Evolutionary conservation across 2,888 invertebrate species (phyloP), one percentile per base, ranked within the genome.

Genomic region (Mythimna loreyi): DNA sequence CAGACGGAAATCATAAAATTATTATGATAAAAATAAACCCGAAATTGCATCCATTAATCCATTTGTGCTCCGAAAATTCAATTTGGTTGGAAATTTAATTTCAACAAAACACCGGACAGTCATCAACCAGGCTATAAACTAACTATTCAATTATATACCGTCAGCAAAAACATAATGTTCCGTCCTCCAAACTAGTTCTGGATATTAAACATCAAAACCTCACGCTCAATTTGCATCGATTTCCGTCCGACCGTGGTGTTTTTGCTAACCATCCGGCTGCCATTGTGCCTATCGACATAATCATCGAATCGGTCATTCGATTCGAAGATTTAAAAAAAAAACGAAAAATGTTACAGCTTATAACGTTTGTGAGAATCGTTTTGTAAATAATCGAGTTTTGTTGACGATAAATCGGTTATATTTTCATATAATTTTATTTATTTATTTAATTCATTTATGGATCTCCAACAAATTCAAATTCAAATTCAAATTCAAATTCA

Each of bases 201-300:
- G 72, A 83, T 74, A 73, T 78, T 83, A 77, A 83, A 79, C 77
- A 72, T 70, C 66, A 70, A 75, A 64, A 72, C 72, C 69, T 83
- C 75, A 82, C 75, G 82, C 79, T 85, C 79, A 84, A 85, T 85
- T 84, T 81, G 59, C 74, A 79, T 67, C 72, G 50, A 82, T 75
- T 82, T 82, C 85, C 84, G 79, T 57, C 64, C 73, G 72, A 67
- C 86, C 75, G 56, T 84, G 78, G 78, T 82, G 86, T 85, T 85
- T 85, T 82, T 84, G 78, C 79, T 72, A 72, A 79, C 76, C 76
- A 78, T 82, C 82, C 81, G 81, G 60, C 83, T 78, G 81, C 85
- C 80, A 86, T 86, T 88, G 87, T 87, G 21, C 55, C 7, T 21
- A 85, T 85, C 81, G 85, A 89, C 84, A 87, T 82, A 85, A 84